Conservation (phyloP, 2,113 vertebrate species). For the Salminus brasiliensis region DNA sequence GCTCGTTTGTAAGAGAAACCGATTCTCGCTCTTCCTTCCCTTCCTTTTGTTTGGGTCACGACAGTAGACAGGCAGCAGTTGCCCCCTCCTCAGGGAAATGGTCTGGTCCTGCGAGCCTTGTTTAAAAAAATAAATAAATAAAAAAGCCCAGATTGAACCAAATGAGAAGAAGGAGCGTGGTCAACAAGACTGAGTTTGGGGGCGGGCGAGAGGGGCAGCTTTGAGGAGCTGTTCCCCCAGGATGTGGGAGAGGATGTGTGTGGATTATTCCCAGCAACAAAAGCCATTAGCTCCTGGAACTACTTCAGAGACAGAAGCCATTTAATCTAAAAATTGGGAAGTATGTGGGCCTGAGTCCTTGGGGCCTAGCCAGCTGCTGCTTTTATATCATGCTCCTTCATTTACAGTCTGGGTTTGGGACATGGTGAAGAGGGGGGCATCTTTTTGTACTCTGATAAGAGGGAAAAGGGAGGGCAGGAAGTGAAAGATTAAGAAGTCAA, state of each 20-base stretch:
- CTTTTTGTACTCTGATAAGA: conserved; percentile 33
- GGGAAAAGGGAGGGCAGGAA: conserved; percentile 64
- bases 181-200: conserved; percentile 29
- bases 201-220: conserved; percentile 51
- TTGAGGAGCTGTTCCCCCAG: conserved; percentile 70
- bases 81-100: conserved; percentile 56
- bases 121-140: no score
- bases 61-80: conserved; percentile 52
- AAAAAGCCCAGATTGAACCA: conserved; percentile 49
- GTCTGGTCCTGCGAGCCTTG: conserved; percentile 58
- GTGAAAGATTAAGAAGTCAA: conserved; percentile 77
- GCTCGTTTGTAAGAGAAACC: conserved; percentile 41
- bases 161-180: conserved; percentile 52
- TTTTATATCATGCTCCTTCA: conserved; percentile 71
- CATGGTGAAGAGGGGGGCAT: conserved; percentile 32
- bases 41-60: conserved; percentile 61
- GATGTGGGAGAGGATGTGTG: conserved; percentile 85
- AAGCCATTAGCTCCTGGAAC: conserved; percentile 81
- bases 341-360: conserved; percentile 74
- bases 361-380: conserved; percentile 69
- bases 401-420: conserved; percentile 66
- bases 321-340: conserved; percentile 82
- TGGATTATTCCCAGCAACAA: conserved; percentile 83
- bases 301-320: conserved; percentile 79
- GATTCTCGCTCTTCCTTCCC: conserved; percentile 63